Base-by-base conservation (phyloP, 23 tunicate genomes). In the Corella eumyota region DNA sequence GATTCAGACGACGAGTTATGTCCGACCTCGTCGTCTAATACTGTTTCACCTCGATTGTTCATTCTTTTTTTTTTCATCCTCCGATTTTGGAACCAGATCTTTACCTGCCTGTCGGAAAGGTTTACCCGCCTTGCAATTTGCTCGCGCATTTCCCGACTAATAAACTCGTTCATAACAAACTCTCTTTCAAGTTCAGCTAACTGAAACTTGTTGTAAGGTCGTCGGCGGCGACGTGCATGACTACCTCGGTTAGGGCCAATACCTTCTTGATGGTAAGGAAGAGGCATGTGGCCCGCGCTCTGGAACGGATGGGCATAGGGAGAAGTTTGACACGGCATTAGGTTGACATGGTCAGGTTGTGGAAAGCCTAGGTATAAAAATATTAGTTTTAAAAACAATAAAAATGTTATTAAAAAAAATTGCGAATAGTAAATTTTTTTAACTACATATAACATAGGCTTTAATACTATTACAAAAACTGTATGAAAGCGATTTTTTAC, bases 11-110 rank as follows among this genome's bases (percentile, higher is more conserved):
- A n/a, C n/a, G n/a, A n/a, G n/a, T n/a, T n/a, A n/a, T n/a, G n/a
- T n/a, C n/a, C n/a, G n/a, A n/a, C 53, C 15, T 62, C 68, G 2
- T 62, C 68, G 9, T 45, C 50, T 4, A 38, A 4, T 4, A 44
- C 65, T 1, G 53, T 62, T 29, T 72, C 70, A 13, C 75, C 99
- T 28, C 95, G 62, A 26, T 59, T 56, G 34, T 27, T 48, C 83
- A 85, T 72, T 37, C 99, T 55, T 34, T 93, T 93, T 65, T 93
- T 84, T 47, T 93, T 93, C 99, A 93, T 93, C 40, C 99, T 37
- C 26, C 99, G 51, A 34, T 93, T 93, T 68, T 93, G 99, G 50
- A 85, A 85, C 95, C 88, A 79, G n/a, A 79, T 79, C 68, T 93
- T 93, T 17, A 93, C 99, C 55, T 93, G 99, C 15, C 99, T 63